phyloP scores from a whole-genome alignment of 2,113 vertebrate species.

The Pteronura brasiliensis region DNA sequence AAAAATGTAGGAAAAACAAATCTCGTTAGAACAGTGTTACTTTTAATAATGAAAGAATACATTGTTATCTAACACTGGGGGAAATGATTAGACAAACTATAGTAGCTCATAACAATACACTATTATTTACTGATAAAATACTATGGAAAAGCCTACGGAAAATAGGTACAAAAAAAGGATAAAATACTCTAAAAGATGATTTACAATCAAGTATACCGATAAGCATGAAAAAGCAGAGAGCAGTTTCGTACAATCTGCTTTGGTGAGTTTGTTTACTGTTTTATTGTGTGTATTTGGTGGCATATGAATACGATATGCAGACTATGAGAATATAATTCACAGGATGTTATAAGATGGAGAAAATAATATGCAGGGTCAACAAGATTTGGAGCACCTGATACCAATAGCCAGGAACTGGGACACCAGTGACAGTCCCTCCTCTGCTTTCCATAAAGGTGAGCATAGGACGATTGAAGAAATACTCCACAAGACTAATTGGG shows the following conservation, averaged over 20 bases:
- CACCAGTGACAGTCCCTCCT: neutral
- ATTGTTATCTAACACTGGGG: neutral
- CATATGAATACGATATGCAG: neutral
- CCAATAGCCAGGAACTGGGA: neutral
- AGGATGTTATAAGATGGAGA: neutral
- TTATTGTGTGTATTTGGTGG: neutral
- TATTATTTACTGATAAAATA: neutral
- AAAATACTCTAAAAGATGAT: neutral
- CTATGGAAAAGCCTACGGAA: neutral
- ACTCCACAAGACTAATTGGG: neutral
- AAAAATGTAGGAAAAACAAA: neutral
- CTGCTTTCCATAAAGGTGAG: neutral
- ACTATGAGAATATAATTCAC: neutral
- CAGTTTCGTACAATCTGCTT: neutral
- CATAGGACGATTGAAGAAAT: neutral
- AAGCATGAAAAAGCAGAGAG: neutral
- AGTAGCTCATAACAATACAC: neutral
- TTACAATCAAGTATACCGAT: neutral
- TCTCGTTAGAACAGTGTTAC: neutral
- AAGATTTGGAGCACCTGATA: neutral
- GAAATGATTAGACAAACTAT: neutral
- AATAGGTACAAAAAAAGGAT: neutral
- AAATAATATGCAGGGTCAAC: neutral
- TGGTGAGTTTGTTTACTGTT: neutral
- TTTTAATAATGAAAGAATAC: slow-evolving; percentile 11